phyloP scores from a whole-genome alignment of 2,888 invertebrate species.

The Nasonia oneida region DNA sequence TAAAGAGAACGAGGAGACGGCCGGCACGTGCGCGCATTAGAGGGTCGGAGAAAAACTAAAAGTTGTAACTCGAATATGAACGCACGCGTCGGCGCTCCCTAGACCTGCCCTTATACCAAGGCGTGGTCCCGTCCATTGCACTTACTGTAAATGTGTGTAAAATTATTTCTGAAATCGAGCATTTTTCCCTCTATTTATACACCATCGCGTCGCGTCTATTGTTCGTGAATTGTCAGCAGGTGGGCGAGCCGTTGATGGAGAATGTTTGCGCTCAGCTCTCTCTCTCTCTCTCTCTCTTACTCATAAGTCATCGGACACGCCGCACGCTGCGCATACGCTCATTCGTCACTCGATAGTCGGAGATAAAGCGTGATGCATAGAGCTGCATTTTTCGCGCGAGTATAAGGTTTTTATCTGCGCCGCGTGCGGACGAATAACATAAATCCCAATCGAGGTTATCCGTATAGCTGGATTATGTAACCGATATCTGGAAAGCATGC shows the following conservation, averaged over 20 bases:
- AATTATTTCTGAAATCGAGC: neutral
- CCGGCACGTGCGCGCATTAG: neutral
- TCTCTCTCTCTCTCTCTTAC: neutral
- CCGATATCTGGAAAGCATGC: neutral
- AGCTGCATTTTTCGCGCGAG: neutral
- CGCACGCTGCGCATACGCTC: neutral
- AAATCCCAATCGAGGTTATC: neutral
- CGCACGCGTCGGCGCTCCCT: neutral
- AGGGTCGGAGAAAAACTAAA: neutral
- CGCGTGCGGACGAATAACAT: neutral
- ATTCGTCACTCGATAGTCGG: conserved; percentile 42
- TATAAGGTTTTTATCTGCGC: too few relatives aligned
- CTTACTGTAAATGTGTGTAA: conserved; percentile 1
- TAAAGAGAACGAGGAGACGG: conserved; percentile 5
- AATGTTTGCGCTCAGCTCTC: neutral
- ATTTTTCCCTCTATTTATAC: neutral
- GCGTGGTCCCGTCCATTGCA: conserved; percentile 29
- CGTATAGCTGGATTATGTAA: neutral
- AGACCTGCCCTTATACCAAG: conserved; percentile 33
- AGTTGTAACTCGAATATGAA: too few relatives aligned
- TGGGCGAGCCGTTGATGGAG: conserved; percentile 3
- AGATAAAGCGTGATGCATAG: neutral
- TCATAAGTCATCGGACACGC: conserved; percentile 7
- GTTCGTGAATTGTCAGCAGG: conserved; percentile 31
- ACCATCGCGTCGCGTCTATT: conserved; percentile 28